Base-by-base conservation (phyloP, 2,888 invertebrate genomes). In the Nasonia oneida region DNA sequence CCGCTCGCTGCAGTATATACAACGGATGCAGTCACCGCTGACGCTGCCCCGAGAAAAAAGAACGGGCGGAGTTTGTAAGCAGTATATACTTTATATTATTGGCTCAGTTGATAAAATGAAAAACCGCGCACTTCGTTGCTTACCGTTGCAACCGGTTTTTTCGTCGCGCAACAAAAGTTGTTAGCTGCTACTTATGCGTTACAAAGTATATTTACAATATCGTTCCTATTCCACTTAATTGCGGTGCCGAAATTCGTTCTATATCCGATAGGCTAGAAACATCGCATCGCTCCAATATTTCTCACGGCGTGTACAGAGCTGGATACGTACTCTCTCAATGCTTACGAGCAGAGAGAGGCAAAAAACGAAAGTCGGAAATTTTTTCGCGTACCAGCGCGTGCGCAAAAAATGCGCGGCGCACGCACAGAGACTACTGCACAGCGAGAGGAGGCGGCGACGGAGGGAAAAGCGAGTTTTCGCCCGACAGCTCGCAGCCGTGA, bases 401-500 rank as follows among this genome's bases (percentile, higher is more conserved):
- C 23, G 23, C 23, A 23, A 74, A 73, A 76, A 64, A 70, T 12
- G n/a, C 37, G 64, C 78, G 64, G 42, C 23, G 57, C 57, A 61
- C 57, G n/a, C 57, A n/a, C 57, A 61, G 29, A n/a, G 73, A 39
- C 39, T 71, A 71, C n/a, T 6, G 18, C 0, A 18, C 57, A 39
- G 47, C 8, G 47, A n/a, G 47, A 70, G 74, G 42, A n/a, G 39
- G 29, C n/a, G 23, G 23, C 15, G 15, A 37, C 53, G 50, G 57
- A 42, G 18, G 37, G 83, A 71, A 70, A 77, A 70, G 53, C 70
- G 74, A 78, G 57, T 83, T 83, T 83, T 77, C 83, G 39, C 74
- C 37, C 42, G 70, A 39, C 53, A 37, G n/a, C n/a, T 29, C 29
- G 39, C 67, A 3, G 53, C 81, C 88, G 89, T 89, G 89, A 84